Evolutionary conservation across 2,888 invertebrate species (phyloP), one percentile per base, ranked within the genome.

Genomic region (Conistra vaccinii): DNA sequence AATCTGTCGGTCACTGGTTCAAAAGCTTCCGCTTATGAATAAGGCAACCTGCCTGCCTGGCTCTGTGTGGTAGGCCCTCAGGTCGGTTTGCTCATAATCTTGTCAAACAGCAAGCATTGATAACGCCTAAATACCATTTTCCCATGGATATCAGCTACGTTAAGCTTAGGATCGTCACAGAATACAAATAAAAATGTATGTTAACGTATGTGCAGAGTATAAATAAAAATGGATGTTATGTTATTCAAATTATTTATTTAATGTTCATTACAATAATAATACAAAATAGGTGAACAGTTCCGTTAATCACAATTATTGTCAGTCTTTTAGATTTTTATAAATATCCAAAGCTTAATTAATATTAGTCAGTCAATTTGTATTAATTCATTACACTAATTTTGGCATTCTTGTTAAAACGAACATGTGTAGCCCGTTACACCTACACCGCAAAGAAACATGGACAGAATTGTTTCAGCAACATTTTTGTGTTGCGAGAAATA

Each of bases 321-420:
- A 80, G 82, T 81, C 80, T 80, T 81, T 77, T 69, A 69, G 29
- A 5, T 63, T 42, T 79, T 23, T 42, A 58, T 29, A 65, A 66
- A 39, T 26, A 55, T 55, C 14, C 20, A 42, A 73, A 73, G 32
- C 71, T 32, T 48, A 71, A 32, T 57, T 65, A 42, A 61, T 66
- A 62, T 66, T 55, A 51, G 26, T 57, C 60, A 62, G 77, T 76
- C 69, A 62, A 62, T 35, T 74, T 32, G 17, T 26, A 60, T 60
- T 0, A 48, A 39, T 42, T 48, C 1, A 35, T 51, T 39, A 57
- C 48, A 48, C 1, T 1, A 48, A 48, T 63, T 35, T 12, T 29
- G 9, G 12, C 10, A 45, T 23, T 45, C 4, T 51, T 45, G 29
- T 29, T 61, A 10, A 72, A 9, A 32, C 5, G 0, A 51, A 65